A percentile compares a stretch with the other conserved stretches of the same genome.
Evolutionary conservation across 2,888 invertebrate genomes (phyloP).

Genomic region (Lepeophtheirus nordmannii): DNA sequence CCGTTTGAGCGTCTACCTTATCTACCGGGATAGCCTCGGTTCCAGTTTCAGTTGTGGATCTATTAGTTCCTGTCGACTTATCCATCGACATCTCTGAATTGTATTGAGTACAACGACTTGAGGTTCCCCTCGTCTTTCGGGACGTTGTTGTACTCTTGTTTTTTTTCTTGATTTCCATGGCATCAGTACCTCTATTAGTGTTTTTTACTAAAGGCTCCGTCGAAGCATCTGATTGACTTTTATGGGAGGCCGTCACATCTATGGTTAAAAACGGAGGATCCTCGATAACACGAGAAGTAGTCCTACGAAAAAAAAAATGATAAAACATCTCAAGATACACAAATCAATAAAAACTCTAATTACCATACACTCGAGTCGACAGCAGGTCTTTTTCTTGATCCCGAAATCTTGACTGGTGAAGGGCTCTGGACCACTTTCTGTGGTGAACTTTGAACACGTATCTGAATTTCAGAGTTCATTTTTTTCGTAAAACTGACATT

Average conservation of each 20-base stretch:
- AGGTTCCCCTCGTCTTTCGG: neutral
- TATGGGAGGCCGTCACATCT: neutral
- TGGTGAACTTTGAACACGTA: too few relatives aligned
- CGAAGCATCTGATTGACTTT: neutral
- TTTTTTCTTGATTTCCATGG: neutral
- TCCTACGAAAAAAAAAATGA: too few relatives aligned
- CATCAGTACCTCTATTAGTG: neutral
- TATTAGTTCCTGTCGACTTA: neutral
- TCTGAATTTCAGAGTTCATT: too few relatives aligned
- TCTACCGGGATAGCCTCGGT: neutral
- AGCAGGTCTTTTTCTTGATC: too few relatives aligned
- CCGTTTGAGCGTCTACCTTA: neutral
- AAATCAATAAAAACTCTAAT: too few relatives aligned
- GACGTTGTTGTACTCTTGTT: neutral
- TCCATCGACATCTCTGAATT: neutral
- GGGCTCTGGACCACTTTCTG: too few relatives aligned
- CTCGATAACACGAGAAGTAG: too few relatives aligned
- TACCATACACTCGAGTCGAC: too few relatives aligned
- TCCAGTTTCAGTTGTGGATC: neutral
- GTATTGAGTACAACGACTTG: neutral
- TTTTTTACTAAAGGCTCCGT: neutral
- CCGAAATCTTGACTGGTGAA: too few relatives aligned
- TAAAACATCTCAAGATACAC: too few relatives aligned
- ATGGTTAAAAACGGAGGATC: slow-evolving; percentile 1
- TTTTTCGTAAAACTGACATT: too few relatives aligned